Evolutionary conservation across 64 coral and sea anemone genomes (phyloP).

Genomic region (Anthopleura sola): DNA sequence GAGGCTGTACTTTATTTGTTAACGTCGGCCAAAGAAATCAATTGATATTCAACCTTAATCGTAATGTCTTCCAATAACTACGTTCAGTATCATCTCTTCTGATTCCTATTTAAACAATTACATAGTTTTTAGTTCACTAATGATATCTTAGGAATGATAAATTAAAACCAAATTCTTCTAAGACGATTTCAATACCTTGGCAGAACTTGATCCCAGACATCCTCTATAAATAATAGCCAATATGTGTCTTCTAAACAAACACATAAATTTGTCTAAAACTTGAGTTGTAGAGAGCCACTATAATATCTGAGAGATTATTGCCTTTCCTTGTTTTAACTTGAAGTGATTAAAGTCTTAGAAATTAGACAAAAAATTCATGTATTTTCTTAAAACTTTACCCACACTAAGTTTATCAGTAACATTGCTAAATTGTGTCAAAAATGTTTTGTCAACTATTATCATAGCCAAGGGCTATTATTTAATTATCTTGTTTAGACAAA

Average conservation of each 20-base stretch:
- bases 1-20: too few relatives aligned
- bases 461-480: not conserved
- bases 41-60: too few relatives aligned
- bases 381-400: not conserved
- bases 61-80: too few relatives aligned
- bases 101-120: not conserved
- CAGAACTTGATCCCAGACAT: not conserved
- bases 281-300: not conserved
- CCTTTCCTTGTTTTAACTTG: not conserved
- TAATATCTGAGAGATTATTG: not conserved
- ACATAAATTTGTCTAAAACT: not conserved
- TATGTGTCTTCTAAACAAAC: not conserved
- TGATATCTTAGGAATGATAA: not conserved
- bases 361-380: not conserved
- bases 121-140: not conserved
- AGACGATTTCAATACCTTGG: not conserved
- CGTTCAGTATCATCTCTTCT: not conserved
- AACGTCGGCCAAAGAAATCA: too few relatives aligned
- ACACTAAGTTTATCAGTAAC: not conserved
- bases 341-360: not conserved
- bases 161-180: not conserved
- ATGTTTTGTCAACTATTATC: not conserved
- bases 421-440: not conserved
- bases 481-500: not conserved
- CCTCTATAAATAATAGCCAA: not conserved